These are phyloP conservation scores for Zoanthus solanderi DNA, from an alignment of 92 coral and sea anemone genomes.

Conservation along the genomic window DNA sequence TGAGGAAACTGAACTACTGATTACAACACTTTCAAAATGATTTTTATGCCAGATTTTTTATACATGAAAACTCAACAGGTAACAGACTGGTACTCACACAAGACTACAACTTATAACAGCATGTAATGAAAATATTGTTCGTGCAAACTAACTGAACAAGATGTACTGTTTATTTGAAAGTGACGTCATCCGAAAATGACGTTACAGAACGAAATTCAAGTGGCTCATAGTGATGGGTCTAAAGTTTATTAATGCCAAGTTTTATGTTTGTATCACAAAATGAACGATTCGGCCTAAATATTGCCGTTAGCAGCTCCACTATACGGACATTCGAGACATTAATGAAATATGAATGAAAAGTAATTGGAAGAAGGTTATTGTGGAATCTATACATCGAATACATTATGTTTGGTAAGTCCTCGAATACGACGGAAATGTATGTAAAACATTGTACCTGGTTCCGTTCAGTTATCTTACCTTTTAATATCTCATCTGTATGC, in stretches of 20 bases:
- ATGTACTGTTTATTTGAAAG: not conserved
- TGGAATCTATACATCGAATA: not conserved
- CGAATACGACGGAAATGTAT: not conserved
- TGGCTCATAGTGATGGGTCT: not conserved
- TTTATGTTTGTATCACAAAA: no score
- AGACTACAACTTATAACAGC: constrained; percentile 27
- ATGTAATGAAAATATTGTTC: constrained; percentile 29
- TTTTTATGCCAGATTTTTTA: not conserved
- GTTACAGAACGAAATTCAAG: not conserved
- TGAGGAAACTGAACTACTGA: constrained; percentile 18
- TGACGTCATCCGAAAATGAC: not conserved
- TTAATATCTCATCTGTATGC: not conserved
- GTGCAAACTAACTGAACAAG: not conserved
- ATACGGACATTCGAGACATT: no score
- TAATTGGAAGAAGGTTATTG: no score
- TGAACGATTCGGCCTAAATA: no score
- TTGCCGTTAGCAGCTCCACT: no score
- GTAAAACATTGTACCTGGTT: not conserved
- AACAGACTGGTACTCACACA: constrained; percentile 22
- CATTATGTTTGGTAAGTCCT: no score
- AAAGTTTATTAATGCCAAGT: no score
- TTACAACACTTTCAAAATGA: not conserved
- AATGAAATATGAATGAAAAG: not conserved
- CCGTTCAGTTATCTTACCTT: constrained; percentile 4
- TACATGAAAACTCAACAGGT: constrained; percentile 22